phyloP scores from a whole-genome alignment of 2,113 vertebrate species.

The Anhinga rufa region DNA sequence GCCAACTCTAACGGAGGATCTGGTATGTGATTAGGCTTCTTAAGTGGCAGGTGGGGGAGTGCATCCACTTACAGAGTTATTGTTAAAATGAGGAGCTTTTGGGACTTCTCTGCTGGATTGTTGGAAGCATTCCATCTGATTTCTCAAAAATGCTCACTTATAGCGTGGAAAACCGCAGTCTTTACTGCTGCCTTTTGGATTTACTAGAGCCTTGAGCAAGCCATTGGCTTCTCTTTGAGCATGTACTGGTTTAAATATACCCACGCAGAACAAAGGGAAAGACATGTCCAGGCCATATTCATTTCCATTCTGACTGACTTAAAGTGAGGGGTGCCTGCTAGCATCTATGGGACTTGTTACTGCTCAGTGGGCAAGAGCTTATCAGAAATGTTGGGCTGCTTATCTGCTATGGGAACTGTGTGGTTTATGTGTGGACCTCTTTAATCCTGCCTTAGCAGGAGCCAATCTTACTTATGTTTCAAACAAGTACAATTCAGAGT shows the following conservation, averaged over 20 bases:
- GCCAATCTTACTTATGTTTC: background rate
- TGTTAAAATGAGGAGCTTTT: conserved; percentile 34
- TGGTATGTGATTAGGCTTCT: conserved; percentile 38
- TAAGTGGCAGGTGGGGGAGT: background rate
- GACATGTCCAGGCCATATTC: background rate
- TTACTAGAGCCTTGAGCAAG: background rate
- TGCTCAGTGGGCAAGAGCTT: background rate
- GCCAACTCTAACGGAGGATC: background rate
- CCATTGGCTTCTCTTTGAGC: conserved; percentile 6
- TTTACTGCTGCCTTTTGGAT: conserved; percentile 9
- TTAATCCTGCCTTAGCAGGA: background rate
- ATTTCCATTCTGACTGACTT: background rate
- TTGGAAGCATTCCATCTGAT: conserved; percentile 17
- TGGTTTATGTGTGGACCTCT: background rate
- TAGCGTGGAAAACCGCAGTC: background rate
- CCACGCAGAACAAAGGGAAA: background rate
- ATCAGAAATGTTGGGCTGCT: background rate
- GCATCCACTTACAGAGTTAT: background rate
- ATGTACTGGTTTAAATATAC: background rate
- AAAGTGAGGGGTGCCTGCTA: background rate
- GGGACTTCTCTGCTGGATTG: conserved; percentile 7
- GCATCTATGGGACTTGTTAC: background rate
- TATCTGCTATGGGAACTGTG: background rate
- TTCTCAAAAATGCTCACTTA: conserved; percentile 7
- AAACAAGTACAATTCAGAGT: background rate